Evolutionary conservation across 2,888 invertebrate species (phyloP), one percentile per base, ranked within the genome.

Genomic region (Cantharis rustica): DNA sequence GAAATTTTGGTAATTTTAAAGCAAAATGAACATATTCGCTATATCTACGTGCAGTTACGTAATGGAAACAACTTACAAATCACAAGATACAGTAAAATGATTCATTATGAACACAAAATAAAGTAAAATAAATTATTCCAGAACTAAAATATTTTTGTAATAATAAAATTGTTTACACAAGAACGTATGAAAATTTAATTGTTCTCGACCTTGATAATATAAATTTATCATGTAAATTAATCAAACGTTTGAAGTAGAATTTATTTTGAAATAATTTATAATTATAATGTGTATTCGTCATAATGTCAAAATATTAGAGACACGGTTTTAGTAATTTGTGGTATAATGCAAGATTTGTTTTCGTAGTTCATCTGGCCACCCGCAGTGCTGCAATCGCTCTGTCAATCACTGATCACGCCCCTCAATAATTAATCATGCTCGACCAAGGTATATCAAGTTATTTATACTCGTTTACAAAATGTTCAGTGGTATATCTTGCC

Each of bases 381-480:
- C 87, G 87, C 85, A 81, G 87, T 81, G 86, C 83, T 81, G 83
- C 86, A 86, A 87, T 88, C 87, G 87, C 87, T 83, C 86, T 86
- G 87, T 87, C 88, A 87, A 87, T 87, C 87, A 87, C 85, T 83
- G 85, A 86, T 87, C 87, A 87, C 87, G 87, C 88, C 88, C 87
- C 84, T 85, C 82, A 84, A 87, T 87, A 87, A 88, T 87, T 88
- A 88, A 88, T 88, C 87, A 87, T 87, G 83, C 83, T 79, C 81
- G 82, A 84, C 82, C 83, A 84, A 82, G 83, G 82, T 83, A 82
- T 82, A 79, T 77, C 77, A 79, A 79, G 77, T 76, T 80, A 81
- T 80, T 79, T 77, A 80, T 81, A 78, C 74, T 80, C 81, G 79
- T 79, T 79, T 81, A 81, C 80, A 75, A 79, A 79, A 80, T 81